Evolutionary conservation across 2,888 invertebrate species (phyloP), one percentile per base, ranked within the genome.

Genomic region (Anoncus sp.): DNA sequence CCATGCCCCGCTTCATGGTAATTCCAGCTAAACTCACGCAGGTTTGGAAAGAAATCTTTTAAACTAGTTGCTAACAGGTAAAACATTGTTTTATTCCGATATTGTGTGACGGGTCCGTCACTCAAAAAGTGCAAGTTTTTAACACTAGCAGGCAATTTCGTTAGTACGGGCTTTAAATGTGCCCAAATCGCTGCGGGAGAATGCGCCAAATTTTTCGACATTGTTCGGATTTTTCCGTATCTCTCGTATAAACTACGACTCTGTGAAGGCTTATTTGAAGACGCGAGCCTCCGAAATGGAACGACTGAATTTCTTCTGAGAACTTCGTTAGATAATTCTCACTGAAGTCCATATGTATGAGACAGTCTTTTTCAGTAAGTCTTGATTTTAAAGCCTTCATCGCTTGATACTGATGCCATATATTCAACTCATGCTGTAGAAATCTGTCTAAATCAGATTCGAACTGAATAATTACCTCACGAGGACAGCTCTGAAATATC

Each of bases 111-210:
- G 53, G 87, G 88, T 59, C 87, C 82, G 81, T 90, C 87, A 51
- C 86, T 88, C 20, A 88, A 67, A 83, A 89, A 90, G 70, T 89
- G 88, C 24, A 85, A 60, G 53, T 81, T 81, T 77, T 85, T 57
- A 62, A 87, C 80, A 51, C 71, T 74, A 55, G 79, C 16, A 82
- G 85, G 81, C 49, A 85, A 57, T 73, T 27, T 20, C 71, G 38
- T 59, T 18, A 86, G 20, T 14, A 62, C 43, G 75, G 89, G 90
- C 66, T 81, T 65, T 38, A 91, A 74, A 79, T 91, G 89, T 49
- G 87, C 87, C 89, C 91, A 91, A 62, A 91, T 88, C n/a, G 89
- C 89, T 55, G 84, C 81, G 45, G 90, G 86, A 53, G 85, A 83
- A 85, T 92, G 91, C 7, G 84, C 72, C 5, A 87, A 77, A 70